Evolutionary conservation across 1,140 invertebrate genomes (phyloP).

Genomic region (Leucophenga varia): DNA sequence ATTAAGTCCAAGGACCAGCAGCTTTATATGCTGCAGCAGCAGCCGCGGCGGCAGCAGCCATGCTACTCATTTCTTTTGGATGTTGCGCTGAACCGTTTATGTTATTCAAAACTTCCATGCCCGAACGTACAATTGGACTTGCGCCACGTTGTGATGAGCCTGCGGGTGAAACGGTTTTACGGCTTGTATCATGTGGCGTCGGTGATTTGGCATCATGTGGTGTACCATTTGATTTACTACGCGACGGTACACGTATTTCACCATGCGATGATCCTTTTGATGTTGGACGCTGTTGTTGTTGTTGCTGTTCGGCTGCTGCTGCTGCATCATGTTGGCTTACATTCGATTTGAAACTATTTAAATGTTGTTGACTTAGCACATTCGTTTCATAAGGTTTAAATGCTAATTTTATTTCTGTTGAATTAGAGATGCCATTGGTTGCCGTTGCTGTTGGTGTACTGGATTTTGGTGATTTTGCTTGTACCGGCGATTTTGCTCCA

Average conservation of each 20-base stretch:
- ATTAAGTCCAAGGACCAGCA: slow-evolving; percentile 62
- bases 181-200: slow-evolving; percentile 59
- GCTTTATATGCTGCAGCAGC: slow-evolving; percentile 64
- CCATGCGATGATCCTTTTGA: slow-evolving; percentile 64
- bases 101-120: slow-evolving; percentile 79
- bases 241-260: slow-evolving; percentile 57
- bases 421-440: slow-evolving; percentile 7
- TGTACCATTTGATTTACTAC: slow-evolving; percentile 58
- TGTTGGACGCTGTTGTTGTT: slow-evolving; percentile 35
- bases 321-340: not conserved
- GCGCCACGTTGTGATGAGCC: slow-evolving; percentile 64
- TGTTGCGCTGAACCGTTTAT: slow-evolving; percentile 58
- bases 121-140: slow-evolving; percentile 81
- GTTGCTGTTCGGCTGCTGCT: slow-evolving; percentile 12
- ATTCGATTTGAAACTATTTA: slow-evolving; percentile 59
- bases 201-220: slow-evolving; percentile 32
- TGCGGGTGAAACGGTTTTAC: slow-evolving; percentile 60
- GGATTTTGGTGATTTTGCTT: slow-evolving; percentile 64
- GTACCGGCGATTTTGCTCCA: slow-evolving; percentile 51
- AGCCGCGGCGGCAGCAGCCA: slow-evolving; percentile 60
- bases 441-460: slow-evolving; percentile 61
- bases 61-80: slow-evolving; percentile 67
- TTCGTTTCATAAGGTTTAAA: slow-evolving; percentile 86
- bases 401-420: slow-evolving; percentile 68
- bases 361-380: slow-evolving; percentile 67